phyloP scores from a whole-genome alignment of 2,113 vertebrate species.

The Dipodomys spectabilis region DNA sequence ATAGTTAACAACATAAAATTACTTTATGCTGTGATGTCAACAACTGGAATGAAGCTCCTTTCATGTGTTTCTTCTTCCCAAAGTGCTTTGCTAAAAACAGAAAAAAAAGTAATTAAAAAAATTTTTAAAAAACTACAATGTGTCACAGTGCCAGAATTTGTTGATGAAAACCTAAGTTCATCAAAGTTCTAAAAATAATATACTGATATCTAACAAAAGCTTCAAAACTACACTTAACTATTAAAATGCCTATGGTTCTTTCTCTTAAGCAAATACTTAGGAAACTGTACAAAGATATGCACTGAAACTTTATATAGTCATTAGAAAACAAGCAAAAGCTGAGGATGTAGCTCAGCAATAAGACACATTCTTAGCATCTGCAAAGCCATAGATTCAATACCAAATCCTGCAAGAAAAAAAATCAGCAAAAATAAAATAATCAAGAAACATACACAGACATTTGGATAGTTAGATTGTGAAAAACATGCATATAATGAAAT shows the following conservation, averaged over 20 bases:
- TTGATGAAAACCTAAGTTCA: conserved; percentile 47
- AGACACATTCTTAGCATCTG: too few relatives aligned
- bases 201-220: background rate
- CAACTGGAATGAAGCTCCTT: conserved; percentile 49
- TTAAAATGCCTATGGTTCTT: conserved; percentile 46
- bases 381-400: too few relatives aligned
- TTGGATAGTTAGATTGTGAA: conserved; percentile 31
- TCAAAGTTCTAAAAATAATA: background rate
- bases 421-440: conserved; percentile 28
- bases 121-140: background rate
- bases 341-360: too few relatives aligned
- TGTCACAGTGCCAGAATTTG: conserved; percentile 22
- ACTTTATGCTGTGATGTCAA: conserved; percentile 68
- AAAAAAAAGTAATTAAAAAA: background rate
- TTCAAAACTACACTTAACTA: conserved; percentile 41
- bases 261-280: conserved; percentile 54
- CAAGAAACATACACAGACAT: background rate
- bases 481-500: background rate
- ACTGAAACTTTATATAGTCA: conserved; percentile 5
- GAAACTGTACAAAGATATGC: conserved; percentile 16
- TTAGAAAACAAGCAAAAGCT: conserved; percentile 9
- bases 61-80: conserved; percentile 66
- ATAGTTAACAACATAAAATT: conserved; percentile 56
- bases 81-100: conserved; percentile 38
- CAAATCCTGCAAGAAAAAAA: background rate